Percentiles rank a stretch among this genome's conserved stretches.
Evolutionary conservation across 2,113 vertebrate genomes (phyloP).

Genomic region (Halichoeres trimaculatus): DNA sequence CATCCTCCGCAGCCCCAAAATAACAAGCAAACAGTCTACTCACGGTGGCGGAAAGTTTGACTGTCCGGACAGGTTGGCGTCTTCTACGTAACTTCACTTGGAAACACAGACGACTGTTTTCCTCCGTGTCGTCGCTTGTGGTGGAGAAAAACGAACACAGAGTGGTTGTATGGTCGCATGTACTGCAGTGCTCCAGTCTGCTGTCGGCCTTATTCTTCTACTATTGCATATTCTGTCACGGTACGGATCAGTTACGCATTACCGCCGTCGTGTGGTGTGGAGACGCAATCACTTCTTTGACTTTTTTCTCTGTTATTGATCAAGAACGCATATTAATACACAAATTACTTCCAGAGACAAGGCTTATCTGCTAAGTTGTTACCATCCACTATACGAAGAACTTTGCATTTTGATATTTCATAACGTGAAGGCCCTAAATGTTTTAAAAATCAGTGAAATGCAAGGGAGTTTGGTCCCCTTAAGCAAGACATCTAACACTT

Average conservation of each 20-base stretch:
- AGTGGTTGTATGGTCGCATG: constrained; percentile 49
- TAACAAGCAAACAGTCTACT: constrained; percentile 64
- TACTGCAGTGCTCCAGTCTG: constrained; percentile 70
- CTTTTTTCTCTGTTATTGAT: too few relatives aligned
- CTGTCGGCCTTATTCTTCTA: constrained; percentile 69
- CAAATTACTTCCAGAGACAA: too few relatives aligned
- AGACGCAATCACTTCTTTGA: background rate
- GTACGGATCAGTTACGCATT: background rate
- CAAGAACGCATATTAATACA: too few relatives aligned
- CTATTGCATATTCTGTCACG: background rate
- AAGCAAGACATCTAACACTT: too few relatives aligned
- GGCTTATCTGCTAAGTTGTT: too few relatives aligned
- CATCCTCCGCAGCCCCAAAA: constrained; percentile 61
- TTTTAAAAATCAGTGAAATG: too few relatives aligned
- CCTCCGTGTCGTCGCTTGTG: constrained; percentile 57
- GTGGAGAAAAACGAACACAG: constrained; percentile 30
- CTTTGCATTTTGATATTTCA: too few relatives aligned
- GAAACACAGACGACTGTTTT: constrained; percentile 40
- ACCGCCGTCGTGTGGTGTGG: constrained; percentile 56
- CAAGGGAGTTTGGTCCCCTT: too few relatives aligned
- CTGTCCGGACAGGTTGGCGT: background rate
- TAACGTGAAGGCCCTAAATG: too few relatives aligned
- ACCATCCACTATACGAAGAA: too few relatives aligned
- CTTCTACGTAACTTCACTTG: constrained; percentile 37
- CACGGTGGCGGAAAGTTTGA: constrained; percentile 44